phyloP scores from a whole-genome alignment of 1,140 invertebrate genomes.

The Micrasema minimum region DNA sequence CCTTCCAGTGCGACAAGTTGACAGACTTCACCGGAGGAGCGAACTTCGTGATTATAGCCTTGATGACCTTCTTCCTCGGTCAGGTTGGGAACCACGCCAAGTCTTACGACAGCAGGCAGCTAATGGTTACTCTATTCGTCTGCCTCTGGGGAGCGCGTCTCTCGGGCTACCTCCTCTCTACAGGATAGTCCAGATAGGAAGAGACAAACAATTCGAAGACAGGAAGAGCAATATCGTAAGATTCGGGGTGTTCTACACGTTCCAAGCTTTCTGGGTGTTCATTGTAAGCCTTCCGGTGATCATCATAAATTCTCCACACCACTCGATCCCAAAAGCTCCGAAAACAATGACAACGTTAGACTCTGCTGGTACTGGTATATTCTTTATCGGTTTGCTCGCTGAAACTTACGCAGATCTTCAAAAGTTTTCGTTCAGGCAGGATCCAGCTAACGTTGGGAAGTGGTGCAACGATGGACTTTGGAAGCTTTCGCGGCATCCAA shows the following conservation, averaged over 20 bases:
- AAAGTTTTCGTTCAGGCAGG: slow-evolving; percentile 89
- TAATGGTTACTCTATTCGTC: slow-evolving; percentile 88
- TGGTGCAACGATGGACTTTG: slow-evolving; percentile 93
- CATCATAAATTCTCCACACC: slow-evolving; percentile 88
- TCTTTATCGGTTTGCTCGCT: slow-evolving; percentile 83
- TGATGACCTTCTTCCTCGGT: slow-evolving; percentile 87
- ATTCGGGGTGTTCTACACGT: slow-evolving; percentile 92
- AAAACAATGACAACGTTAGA: slow-evolving; percentile 87
- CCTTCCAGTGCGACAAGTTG: slow-evolving; percentile 89
- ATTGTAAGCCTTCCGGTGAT: slow-evolving; percentile 91
- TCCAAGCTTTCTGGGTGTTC: slow-evolving; percentile 95
- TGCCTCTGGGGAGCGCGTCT: slow-evolving; percentile 87
- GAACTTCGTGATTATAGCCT: slow-evolving; percentile 89
- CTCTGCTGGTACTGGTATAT: slow-evolving; percentile 85
- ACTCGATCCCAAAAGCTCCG: slow-evolving; percentile 78
- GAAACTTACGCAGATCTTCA: slow-evolving; percentile 93
- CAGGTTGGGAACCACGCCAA: slow-evolving; percentile 76
- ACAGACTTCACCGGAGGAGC: slow-evolving; percentile 92
- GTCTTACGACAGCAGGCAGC: slow-evolving; percentile 85
- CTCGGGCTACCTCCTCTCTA: slow-evolving; percentile 88
- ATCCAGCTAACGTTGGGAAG: slow-evolving; percentile 87
- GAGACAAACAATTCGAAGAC: slow-evolving; percentile 91
- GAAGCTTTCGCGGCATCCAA: slow-evolving; percentile 91
- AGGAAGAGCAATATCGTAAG: slow-evolving; percentile 85
- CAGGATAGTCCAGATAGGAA: slow-evolving; percentile 87